A percentile compares a stretch with the other conserved stretches of the same genome.
Evolutionary conservation across 2,888 invertebrate species (phyloP).

Genomic region (Drosophila borborema): DNA sequence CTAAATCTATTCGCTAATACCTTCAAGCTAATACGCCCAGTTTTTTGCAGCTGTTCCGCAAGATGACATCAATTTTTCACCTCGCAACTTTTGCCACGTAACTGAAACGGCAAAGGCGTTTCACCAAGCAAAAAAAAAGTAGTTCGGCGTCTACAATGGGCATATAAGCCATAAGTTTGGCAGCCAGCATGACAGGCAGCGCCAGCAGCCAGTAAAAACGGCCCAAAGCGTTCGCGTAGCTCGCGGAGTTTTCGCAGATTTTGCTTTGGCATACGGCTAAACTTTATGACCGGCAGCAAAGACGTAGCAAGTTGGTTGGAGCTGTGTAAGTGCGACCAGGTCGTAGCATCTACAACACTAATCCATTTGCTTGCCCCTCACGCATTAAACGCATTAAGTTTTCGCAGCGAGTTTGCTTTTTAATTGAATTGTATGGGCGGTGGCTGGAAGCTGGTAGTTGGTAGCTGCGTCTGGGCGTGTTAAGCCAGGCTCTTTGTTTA

Average conservation of each 20-base stretch:
- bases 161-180: conserved; percentile 54
- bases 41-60: too few species aligned
- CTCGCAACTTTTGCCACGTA: conserved; percentile 40
- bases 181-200: conserved; percentile 20
- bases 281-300: conserved; percentile 53
- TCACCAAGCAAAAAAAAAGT: conserved; percentile 42
- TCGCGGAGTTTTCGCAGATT: not conserved
- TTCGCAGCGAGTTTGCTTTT: conserved; percentile 58
- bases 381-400: conserved; percentile 77
- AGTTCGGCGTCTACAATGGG: conserved; percentile 38
- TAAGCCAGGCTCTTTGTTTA: conserved; percentile 59
- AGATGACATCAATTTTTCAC: conserved; percentile 1
- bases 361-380: conserved; percentile 76
- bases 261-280: conserved; percentile 58
- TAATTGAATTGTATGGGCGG: conserved; percentile 72
- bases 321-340: not conserved
- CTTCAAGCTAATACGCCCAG: too few species aligned
- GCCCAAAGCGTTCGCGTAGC: conserved; percentile 18
- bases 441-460: not conserved
- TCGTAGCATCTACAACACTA: conserved; percentile 34
- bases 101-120: conserved; percentile 23
- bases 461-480: conserved; percentile 26
- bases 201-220: conserved; percentile 38
- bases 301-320: not conserved
- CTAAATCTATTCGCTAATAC: too few species aligned